Base-by-base conservation (phyloP, 2,797 vertebrate genomes). In the Halcyon smyrnensis region DNA sequence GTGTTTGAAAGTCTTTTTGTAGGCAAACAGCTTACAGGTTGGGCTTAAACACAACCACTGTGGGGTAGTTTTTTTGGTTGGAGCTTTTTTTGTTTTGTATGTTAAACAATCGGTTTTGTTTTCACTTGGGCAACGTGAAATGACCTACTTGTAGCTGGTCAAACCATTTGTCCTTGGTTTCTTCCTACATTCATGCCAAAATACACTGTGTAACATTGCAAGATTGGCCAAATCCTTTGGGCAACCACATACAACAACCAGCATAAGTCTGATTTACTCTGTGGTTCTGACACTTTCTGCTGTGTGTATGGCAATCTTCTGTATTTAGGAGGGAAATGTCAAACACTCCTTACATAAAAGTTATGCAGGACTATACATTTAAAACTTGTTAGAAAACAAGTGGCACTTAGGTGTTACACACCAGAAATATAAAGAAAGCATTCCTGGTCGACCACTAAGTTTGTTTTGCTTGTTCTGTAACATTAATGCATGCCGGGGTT, bases 71-170 rank as follows among this genome's bases (percentile, higher is more conserved):
- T 12, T n/a, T 50, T 79, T 17, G 7, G 36, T 73, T 39, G 28
- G 7, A 4, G 0, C 7, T 0, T 46, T 0, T 48, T 65, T 77
- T 81, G 14, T 19, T 78, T 64, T 68, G 17, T 39, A 28, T 69
- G 89, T 81, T 67, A 85, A 87, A 90, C 27, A 57, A 60, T 10
- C 15, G 5, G 32, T 41, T 95, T 79, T 76, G 37, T 54, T 89
- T 90, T 69, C 63, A 56, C 30, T 79, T 63, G 20, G 34, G 34
- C n/a, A 84, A 34, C 21, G 27, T 37, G 32, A 82, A 91, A 70
- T 59, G 5, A 84, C 28, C 27, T 45, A 56, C 20, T 70, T 56
- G 34, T 14, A 79, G 50, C 39, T 41, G 20, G 57, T 53, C 48
- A 89, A 87, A 78, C 46, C 25, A 79, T 64, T 91, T 39, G 88